These are phyloP conservation scores for Fissipunctia ypsillon DNA, from an alignment of 2,888 invertebrate genomes.

Conservation along the genomic window DNA sequence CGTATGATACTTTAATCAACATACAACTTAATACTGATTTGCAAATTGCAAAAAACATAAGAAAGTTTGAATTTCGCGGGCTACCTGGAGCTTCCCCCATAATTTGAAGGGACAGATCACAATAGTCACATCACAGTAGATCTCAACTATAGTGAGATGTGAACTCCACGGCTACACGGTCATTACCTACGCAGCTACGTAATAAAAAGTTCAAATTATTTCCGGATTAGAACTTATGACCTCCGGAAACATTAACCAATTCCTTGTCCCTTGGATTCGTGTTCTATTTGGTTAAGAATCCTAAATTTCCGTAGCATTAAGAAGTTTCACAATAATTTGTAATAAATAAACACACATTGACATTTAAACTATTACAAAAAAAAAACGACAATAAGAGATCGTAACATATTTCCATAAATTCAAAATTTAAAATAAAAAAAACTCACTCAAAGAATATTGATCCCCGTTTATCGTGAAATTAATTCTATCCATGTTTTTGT, in stretches of 20 bases:
- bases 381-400: neutral
- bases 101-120: no score
- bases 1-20: no score
- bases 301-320: neutral
- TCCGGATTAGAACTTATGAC: neutral
- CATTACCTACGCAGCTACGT: no score
- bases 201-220: neutral
- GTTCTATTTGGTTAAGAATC: neutral
- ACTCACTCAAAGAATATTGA: conserved; percentile 76
- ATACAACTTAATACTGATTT: no score
- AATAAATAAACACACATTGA: neutral
- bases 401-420: neutral
- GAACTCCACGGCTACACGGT: no score
- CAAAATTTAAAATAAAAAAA: neutral
- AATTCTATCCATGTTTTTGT: conserved; percentile 75
- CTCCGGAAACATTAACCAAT: neutral
- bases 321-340: neutral
- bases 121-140: no score
- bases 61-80: no score
- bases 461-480: conserved; percentile 79
- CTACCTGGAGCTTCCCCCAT: no score
- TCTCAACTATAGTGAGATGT: no score
- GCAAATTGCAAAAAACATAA: no score
- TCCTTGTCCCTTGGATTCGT: neutral
- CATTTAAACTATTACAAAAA: neutral